phyloP scores from a whole-genome alignment of 2,797 vertebrate genomes.

The Acanthornis magna region DNA sequence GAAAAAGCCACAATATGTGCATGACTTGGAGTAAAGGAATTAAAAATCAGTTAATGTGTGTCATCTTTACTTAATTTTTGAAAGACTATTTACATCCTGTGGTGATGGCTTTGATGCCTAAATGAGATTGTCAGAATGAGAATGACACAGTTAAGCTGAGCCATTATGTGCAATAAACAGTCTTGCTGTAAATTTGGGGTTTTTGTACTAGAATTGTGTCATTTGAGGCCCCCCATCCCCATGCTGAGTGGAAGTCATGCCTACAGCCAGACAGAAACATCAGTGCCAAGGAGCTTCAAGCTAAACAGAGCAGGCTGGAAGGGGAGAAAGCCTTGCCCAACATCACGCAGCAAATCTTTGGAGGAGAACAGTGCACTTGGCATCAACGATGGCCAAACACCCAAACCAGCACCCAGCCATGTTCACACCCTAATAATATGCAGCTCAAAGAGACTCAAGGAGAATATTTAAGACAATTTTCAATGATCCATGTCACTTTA shows the following conservation, averaged over 20 bases:
- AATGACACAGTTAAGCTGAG: neutral
- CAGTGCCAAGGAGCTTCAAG: neutral
- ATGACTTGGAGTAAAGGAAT: neutral
- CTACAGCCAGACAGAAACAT: neutral
- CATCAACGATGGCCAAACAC: neutral
- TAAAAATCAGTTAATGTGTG: neutral
- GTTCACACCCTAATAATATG: neutral
- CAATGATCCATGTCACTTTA: neutral
- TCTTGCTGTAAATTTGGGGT: neutral
- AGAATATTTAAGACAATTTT: neutral
- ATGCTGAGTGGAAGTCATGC: neutral
- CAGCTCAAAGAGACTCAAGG: neutral
- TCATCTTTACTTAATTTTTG: conserved; percentile 15
- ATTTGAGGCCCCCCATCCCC: neutral
- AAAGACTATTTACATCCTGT: neutral
- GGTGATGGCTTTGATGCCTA: neutral
- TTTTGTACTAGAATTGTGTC: neutral
- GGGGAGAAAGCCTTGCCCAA: neutral
- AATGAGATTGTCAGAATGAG: neutral
- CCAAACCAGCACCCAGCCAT: neutral
- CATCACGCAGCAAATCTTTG: neutral
- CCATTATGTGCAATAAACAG: conserved; percentile 10
- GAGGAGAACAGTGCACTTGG: neutral
- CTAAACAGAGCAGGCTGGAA: neutral
- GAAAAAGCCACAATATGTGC: neutral